Evolutionary conservation across 2,888 invertebrate species (phyloP), one percentile per base, ranked within the genome.

Genomic region (Euclidia mi): DNA sequence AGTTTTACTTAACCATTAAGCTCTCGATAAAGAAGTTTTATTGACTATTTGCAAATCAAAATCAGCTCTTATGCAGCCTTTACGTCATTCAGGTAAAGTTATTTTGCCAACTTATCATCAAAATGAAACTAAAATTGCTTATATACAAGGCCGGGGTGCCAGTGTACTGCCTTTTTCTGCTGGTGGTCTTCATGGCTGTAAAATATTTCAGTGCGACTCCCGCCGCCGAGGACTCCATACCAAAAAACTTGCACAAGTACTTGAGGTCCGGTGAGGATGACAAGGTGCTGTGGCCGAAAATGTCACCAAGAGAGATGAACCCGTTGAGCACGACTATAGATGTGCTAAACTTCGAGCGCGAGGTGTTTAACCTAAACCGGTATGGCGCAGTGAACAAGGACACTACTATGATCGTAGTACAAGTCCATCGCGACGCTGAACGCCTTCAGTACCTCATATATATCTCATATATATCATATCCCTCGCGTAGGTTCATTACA

Each of bases 381-480:
- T 80, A 53, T 57, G 78, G 78, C 1, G 56, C 63, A 1, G 43
- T 79, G 18, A 32, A 31, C 6, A 2, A 42, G 9, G 71, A 81
- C 50, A 78, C 78, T 3, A 56, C 71, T 14, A 35, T 78, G 17
- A 7, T 88, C 2, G 66, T 77, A 31, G 71, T 88, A n/a, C 80
- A 69, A 35, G 85, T 78, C 46, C 77, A 73, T 34, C 65, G 64
- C 28, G 79, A 78, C 51, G 55, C 65, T 7, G 64, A 56, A 44
- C 72, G 80, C 3, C 76, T 88, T 43, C 85, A 76, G 60, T 53
- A 68, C 41, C 83, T 88, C 3, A 59, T n/a, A n/a, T n/a, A n/a
- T n/a, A n/a, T n/a, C n/a, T n/a, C n/a, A n/a, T n/a, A n/a, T n/a
- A n/a, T n/a, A n/a, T 88, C 42, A 41, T 65, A n/a, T 76, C 87